phyloP scores from a whole-genome alignment of 2,888 invertebrate genomes.

The Lagria hirta region DNA sequence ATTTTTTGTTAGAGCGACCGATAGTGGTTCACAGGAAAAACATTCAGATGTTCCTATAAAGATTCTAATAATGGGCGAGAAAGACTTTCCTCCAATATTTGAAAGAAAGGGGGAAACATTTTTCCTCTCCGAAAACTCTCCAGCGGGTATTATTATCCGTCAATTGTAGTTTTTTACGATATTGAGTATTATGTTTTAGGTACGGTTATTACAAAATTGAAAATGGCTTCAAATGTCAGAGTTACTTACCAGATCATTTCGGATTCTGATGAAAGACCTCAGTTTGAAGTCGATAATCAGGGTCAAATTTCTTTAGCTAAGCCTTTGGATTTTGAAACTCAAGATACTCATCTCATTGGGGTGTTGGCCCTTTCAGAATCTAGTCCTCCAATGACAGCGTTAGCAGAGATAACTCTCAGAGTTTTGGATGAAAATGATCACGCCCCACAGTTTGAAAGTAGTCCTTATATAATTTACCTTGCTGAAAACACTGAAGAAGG shows the following conservation, averaged over 20 bases:
- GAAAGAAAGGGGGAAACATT: slow-evolving; percentile 74
- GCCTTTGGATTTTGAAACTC: slow-evolving; percentile 74
- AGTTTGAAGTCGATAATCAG: slow-evolving; percentile 70
- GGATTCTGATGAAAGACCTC: slow-evolving; percentile 60
- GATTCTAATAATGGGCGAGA: slow-evolving; percentile 73
- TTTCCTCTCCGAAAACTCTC: slow-evolving; percentile 76
- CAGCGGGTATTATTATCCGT: slow-evolving; percentile 63
- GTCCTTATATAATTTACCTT: slow-evolving; percentile 73
- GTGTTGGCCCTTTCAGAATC: slow-evolving; percentile 70
- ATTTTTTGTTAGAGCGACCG: slow-evolving; percentile 86
- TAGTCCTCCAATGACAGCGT: slow-evolving; percentile 69
- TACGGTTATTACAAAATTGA: slow-evolving; percentile 68
- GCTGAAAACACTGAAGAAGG: slow-evolving; percentile 85
- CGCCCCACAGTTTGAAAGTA: slow-evolving; percentile 82
- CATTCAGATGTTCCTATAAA: slow-evolving; percentile 81
- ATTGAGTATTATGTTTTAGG: too few relatives aligned
- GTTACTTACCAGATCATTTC: slow-evolving; percentile 67
- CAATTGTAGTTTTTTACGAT: too few relatives aligned
- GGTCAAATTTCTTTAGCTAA: slow-evolving; percentile 76
- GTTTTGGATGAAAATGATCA: slow-evolving; percentile 91
- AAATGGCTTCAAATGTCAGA: slow-evolving; percentile 64
- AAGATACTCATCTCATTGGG: slow-evolving; percentile 70
- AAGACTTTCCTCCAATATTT: slow-evolving; percentile 72
- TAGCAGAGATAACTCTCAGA: slow-evolving; percentile 73
- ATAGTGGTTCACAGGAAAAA: slow-evolving; percentile 73